phyloP scores from a whole-genome alignment of 2,888 invertebrate species.

The Athalia cordata region DNA sequence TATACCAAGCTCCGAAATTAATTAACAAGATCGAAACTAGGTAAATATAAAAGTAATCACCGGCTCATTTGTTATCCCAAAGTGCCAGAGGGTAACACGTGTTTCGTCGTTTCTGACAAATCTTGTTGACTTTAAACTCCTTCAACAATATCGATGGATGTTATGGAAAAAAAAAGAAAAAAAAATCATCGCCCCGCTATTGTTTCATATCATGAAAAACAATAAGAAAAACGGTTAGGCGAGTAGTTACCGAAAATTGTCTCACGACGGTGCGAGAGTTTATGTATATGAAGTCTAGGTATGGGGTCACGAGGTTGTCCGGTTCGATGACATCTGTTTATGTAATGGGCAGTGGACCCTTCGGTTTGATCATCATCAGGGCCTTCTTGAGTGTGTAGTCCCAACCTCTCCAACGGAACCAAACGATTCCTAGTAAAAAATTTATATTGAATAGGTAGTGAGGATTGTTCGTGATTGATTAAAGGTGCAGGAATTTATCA shows the following conservation, averaged over 20 bases:
- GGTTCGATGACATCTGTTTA: not conserved
- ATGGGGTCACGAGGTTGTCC: too few species aligned
- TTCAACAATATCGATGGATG: too few species aligned
- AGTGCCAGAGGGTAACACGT: not conserved
- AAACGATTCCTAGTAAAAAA: slow-evolving; percentile 83
- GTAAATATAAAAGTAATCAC: slow-evolving; percentile 9
- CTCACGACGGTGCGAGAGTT: not conserved
- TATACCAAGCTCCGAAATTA: slow-evolving; percentile 22
- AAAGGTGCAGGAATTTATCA: not conserved
- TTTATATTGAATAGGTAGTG: not conserved
- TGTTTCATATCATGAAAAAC: too few species aligned
- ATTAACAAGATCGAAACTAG: not conserved
- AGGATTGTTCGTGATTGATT: slow-evolving; percentile 7
- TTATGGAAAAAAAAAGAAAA: too few species aligned
- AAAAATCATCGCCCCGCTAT: too few species aligned
- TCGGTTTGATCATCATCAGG: slow-evolving; percentile 94
- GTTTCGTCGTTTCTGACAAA: not conserved
- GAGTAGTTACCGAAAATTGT: slow-evolving; percentile 49
- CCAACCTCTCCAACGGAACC: slow-evolving; percentile 98
- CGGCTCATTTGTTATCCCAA: not conserved
- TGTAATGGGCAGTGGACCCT: slow-evolving; percentile 75
- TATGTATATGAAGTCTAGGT: too few species aligned
- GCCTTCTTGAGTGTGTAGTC: slow-evolving; percentile 93
- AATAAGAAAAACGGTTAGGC: slow-evolving; percentile 44
- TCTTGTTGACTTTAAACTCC: too few species aligned